These are phyloP conservation scores for Euplexia lucipara DNA, from an alignment of 2,888 invertebrate species.

Conservation along the genomic window DNA sequence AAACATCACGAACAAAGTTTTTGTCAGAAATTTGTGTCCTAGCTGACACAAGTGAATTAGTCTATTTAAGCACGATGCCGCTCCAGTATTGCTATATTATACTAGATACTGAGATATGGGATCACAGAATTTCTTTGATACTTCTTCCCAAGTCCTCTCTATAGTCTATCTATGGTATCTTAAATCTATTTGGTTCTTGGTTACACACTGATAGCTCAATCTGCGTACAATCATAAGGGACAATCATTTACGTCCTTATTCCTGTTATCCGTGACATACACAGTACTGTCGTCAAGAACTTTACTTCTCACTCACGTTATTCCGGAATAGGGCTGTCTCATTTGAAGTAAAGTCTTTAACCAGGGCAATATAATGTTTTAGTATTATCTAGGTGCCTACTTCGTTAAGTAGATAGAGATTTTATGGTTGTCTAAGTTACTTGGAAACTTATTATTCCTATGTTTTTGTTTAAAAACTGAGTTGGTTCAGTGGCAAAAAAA, in stretches of 20 bases:
- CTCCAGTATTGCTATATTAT: no score
- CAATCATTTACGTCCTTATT: constrained; percentile 25
- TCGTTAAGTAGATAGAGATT: constrained; percentile 13
- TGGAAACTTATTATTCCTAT: background rate
- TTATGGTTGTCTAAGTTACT: constrained; percentile 8
- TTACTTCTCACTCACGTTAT: constrained; percentile 28
- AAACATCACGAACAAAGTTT: no score
- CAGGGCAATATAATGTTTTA: constrained; percentile 35
- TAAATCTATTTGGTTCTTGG: background rate
- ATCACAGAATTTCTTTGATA: no score
- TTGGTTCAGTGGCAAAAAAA: no score
- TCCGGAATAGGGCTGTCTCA: constrained; percentile 39
- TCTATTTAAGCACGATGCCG: no score
- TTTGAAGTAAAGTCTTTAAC: constrained; percentile 24
- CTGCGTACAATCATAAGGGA: constrained; percentile 2
- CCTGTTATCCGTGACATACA: constrained; percentile 1
- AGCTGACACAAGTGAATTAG: no score
- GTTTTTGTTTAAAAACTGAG: no score
- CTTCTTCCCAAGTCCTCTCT: no score
- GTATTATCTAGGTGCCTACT: constrained; percentile 8
- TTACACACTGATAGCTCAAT: constrained; percentile 6
- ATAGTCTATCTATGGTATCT: no score
- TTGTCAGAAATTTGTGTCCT: no score
- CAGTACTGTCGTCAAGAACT: constrained; percentile 28
- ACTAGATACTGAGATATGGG: no score